Base-by-base conservation (phyloP, 2,797 vertebrate species). In the Arctocebus calabarensis region DNA sequence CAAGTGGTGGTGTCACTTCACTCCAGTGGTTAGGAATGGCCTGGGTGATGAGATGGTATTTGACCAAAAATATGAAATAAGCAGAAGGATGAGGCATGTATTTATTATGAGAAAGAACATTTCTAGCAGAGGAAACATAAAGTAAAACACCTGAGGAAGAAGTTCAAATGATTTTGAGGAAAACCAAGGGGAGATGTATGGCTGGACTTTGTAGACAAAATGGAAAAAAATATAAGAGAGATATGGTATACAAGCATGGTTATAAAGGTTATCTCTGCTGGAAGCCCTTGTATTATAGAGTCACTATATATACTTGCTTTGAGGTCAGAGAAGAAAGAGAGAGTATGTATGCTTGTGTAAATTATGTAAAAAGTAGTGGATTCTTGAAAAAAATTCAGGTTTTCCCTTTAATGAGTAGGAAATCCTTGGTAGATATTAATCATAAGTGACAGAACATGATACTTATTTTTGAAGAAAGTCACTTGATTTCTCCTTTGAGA, bases 171-270 rank as follows among this genome's bases (percentile, higher is more conserved):
- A 25, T 77, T 85, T 77, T 64, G 20, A 84, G 59, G 27, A 59
- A 78, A 81, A 48, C 34, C 9, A 87, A 52, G 17, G 55, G 25
- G 3, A 43, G 9, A 40, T 14, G 27, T 8, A 17, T 40, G n/a
- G 29, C 22, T 70, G 32, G 22, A 62, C 10, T 83, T 73, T 64
- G 23, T 16, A 52, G 25, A 48, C 2, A 40, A 79, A 32, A 37
- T 29, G 22, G 4, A 16, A 14, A 75, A 68, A 34, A 78, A 43
- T 7, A 71, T 19, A 43, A 13, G 48, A 34, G 4, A 3, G 3
- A 1, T 16, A 40, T 1, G 32, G 7, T 0, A 52, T 55, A 6
- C 19, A 0, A 7, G 19, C 20, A n/a, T 66, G 25, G 1, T 68
- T 74, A 73, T 34, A 17, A 66, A 32, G 48, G 7, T 7, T 61